Conservation (phyloP, 35 echinoderm and acorn worm species). For the Acanthaster planci region DNA sequence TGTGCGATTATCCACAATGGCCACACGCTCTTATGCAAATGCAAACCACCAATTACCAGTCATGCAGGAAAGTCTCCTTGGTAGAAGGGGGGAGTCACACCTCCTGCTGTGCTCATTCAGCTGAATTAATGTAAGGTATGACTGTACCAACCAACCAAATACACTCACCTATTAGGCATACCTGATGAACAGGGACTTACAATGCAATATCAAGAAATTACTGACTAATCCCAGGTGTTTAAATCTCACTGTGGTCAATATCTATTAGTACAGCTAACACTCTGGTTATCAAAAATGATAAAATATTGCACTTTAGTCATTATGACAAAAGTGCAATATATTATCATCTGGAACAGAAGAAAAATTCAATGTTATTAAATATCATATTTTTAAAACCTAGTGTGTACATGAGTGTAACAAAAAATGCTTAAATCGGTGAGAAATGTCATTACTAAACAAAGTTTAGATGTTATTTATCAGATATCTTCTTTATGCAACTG, state of each 20-base stretch:
- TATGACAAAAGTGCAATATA: too few species aligned
- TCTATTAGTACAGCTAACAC: too few species aligned
- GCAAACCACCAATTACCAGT: background rate
- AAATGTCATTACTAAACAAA: too few species aligned
- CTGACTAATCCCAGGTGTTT: background rate
- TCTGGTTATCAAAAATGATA: too few species aligned
- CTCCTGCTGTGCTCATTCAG: conserved; percentile 21
- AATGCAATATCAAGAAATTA: background rate
- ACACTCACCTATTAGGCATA: background rate
- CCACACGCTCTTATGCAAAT: conserved; percentile 25
- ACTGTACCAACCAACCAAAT: conserved; percentile 1
- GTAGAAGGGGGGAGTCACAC: conserved; percentile 14
- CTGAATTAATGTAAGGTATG: conserved; percentile 7
- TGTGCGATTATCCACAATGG: conserved; percentile 14
- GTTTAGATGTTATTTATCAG: too few species aligned
- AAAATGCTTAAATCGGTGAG: too few species aligned
- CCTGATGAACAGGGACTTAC: background rate
- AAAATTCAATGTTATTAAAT: too few species aligned
- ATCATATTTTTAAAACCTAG: too few species aligned
- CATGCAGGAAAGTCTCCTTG: conserved; percentile 25
- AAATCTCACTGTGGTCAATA: conserved; percentile 24
- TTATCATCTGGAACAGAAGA: too few species aligned
- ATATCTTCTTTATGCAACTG: too few species aligned
- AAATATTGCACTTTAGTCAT: too few species aligned
- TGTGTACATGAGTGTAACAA: too few species aligned